Base-by-base conservation (phyloP, 2,888 invertebrate species). In the Harpalus rufipes region DNA sequence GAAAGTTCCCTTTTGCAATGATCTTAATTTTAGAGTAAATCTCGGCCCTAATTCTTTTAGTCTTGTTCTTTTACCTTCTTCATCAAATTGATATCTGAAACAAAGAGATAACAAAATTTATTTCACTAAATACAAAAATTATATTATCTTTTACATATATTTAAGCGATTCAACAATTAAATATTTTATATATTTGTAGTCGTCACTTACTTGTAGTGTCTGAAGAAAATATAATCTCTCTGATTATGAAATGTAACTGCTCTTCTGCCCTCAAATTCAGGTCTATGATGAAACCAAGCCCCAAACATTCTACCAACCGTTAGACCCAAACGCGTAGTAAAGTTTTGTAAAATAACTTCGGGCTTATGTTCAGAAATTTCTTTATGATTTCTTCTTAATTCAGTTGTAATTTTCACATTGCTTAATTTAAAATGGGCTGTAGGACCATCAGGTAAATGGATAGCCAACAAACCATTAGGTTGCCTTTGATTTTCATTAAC, bases 181-280 rank as follows among this genome's bases (percentile, higher is more conserved):
- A 21, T 21, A 21, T 3, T 21, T 21, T 3, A 21, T 3, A 21
- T 21, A 1, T 21, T 21, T 21, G 21, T 21, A 21, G 21, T 3
- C 21, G 3, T 32, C 39, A 68, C 81, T 87, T 87, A 91, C 95
- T 98, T 94, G 91, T 99, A 99, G 91, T 99, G 99, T 85, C 99
- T 94, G 90, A 99, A 99, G 92, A 99, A 99, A 88, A 99, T 97
- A 90, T 97, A 99, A 92, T 99, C 99, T 85, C 99, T 93, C 91
- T 99, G 99, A 92, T 99, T 99, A 91, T 99, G 99, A 91, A 99
- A 99, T 41, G 99, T 99, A 86, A 98, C 97, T 0, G 96, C 97
- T 86, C 99, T 93, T 3, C 98, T 93, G 0, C 99, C 99, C 87
- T 94, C 94, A 91, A 98, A 99, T 91, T 99, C 95, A 0, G 99